Base-by-base conservation (phyloP, 2,797 vertebrate species). In the Sebastes cheni region DNA sequence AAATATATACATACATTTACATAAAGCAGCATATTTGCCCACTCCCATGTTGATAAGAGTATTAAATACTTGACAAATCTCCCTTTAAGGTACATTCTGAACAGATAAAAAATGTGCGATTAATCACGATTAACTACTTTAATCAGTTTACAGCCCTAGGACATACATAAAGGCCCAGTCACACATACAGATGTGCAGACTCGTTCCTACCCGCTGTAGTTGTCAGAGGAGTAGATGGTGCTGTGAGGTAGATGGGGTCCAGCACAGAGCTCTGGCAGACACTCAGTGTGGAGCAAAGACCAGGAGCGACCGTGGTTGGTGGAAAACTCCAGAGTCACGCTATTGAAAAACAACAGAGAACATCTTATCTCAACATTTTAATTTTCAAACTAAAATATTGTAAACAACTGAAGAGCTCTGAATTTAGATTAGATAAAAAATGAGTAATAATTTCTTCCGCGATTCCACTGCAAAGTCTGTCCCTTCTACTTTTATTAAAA, bases 191-290 rank as follows among this genome's bases (percentile, higher is more conserved):
- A 75, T n/a, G 29, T 27, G 34, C 46, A 94, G 86, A 70, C 4
- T 64, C 3, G 20, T 75, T 66, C 81, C 11, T 92, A 99, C 98
- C 98, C 98, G 83, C 97, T 99, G 94, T 99, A 99, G 95, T 99
- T 99, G 82, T 99, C 98, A 0, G 98, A 99, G 82, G 98, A 96
- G 60, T 99, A 99, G 94, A 98, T 69, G 3, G 98, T 99, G 95
- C 98, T 99, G 91, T 99, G 98, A 54, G 99, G 97, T 9, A 98
- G 96, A 86, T 99, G 98, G 3, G 97, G 96, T 12, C 99, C 99
- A 1, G 96, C 95, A 88, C 99, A 99, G 8, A 97, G 94, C 87
- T 99, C 98, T 12, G 99, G 99, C 64, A 99, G 94, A 91, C 99
- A 99, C 88, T 99, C 97, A 0, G 96, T 98, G 91, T 99, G 98